Evolutionary conservation across 2,888 invertebrate species (phyloP), one percentile per base, ranked within the genome.

Genomic region (Drosophila pseudotalamancana): DNA sequence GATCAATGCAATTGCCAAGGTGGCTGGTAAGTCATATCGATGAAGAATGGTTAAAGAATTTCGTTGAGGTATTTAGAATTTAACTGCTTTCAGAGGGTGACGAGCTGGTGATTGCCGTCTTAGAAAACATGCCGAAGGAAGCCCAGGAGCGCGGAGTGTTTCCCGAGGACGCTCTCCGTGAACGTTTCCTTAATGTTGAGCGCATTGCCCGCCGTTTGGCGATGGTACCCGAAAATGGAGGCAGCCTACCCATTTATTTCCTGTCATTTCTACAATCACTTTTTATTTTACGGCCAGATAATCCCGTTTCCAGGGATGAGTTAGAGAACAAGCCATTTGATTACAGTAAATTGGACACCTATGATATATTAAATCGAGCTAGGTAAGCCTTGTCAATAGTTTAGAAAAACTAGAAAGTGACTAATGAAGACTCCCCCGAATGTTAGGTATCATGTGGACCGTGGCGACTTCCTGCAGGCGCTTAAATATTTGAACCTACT

Each of bases 191-290:
- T 6, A 94, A 94, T 92, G 94, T 97, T 78, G 96, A 96, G 88
- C 93, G 94, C 60, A 94, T 97, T 8, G 97, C 98, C 3, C 93
- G 95, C 59, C 94, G 95, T 73, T 94, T 99, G 50, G 98, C 98
- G 0, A 90, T 98, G 72, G 94, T 99, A 1, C 97, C 97, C 0
- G 96, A 96, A 57, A 94, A 94, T 12, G 98, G 98, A n/a, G 97
- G 96, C n/a, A 92, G 95, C 0, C 91, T 98, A 48, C 95, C 96
- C 0, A 92, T 96, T 8, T 97, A 97, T 92, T 92, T 98, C 78
- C 92, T 98, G 11, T 98, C 98, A 2, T 98, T 96, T 92, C 89
- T 99, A 34, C 98, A 98, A 91, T 97, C 97, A n/a, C 91, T 96
- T 72, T 92, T 99, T 57, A 93, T 97, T 37, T 92, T 96, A 80